These are phyloP conservation scores for Lasioglossum baleicum DNA, from an alignment of 1,140 invertebrate species.

Conservation along the genomic window DNA sequence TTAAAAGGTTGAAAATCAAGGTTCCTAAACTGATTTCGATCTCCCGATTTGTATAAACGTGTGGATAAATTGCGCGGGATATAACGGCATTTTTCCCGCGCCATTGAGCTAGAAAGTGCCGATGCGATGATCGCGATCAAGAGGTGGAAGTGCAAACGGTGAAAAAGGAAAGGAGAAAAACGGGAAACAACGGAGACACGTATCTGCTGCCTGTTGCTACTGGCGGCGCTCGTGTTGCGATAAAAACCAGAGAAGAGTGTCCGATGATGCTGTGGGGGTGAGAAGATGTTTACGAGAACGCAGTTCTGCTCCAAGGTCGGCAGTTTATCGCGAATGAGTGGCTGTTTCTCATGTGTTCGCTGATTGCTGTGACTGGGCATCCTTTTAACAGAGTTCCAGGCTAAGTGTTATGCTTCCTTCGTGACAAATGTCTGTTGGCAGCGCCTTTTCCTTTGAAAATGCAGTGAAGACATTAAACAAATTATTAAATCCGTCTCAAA, in stretches of 20 bases:
- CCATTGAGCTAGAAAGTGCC: slow-evolving; percentile 34
- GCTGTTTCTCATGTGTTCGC: slow-evolving; percentile 19
- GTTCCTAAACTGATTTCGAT: too few relatives aligned
- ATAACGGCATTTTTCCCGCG: slow-evolving; percentile 10
- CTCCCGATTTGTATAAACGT: slow-evolving; percentile 1
- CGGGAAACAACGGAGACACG: slow-evolving; percentile 43
- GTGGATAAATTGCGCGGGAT: slow-evolving; percentile 11
- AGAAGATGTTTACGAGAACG: slow-evolving; percentile 59
- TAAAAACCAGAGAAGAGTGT: slow-evolving; percentile 60
- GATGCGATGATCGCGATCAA: slow-evolving; percentile 49
- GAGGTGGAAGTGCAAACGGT: slow-evolving; percentile 33
- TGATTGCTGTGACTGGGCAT: not conserved
- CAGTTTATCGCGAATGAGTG: slow-evolving; percentile 60
- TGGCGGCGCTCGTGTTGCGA: slow-evolving; percentile 45
- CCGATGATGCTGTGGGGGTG: slow-evolving; percentile 39
- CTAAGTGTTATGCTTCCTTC: too few relatives aligned
- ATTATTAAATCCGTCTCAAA: too few relatives aligned
- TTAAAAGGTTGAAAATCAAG: too few relatives aligned
- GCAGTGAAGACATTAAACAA: too few relatives aligned
- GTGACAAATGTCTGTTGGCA: too few relatives aligned
- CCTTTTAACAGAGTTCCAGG: not conserved
- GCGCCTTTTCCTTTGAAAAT: too few relatives aligned
- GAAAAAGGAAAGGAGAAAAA: not conserved
- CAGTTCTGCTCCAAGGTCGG: slow-evolving; percentile 53
- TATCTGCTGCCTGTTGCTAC: slow-evolving; percentile 62